Evolutionary conservation across 2,797 vertebrate species (phyloP).

Genomic region (Labroides dimidiatus): DNA sequence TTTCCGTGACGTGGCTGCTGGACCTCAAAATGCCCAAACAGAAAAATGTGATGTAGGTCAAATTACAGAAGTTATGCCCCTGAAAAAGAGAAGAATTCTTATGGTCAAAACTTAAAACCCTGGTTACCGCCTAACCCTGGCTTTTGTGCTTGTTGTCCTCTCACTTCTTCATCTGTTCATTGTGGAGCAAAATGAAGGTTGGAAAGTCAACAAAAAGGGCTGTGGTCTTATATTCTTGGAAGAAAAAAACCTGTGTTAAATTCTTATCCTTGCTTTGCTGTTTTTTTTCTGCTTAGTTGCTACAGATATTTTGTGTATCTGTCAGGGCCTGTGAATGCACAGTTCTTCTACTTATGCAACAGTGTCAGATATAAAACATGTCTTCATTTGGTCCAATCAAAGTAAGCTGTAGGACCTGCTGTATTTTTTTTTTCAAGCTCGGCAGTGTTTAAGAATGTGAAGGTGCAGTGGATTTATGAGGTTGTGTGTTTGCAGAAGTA

Average conservation of each 20-base stretch:
- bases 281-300: slow-evolving; percentile 23
- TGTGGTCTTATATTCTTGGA: slow-evolving; percentile 30
- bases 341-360: slow-evolving; percentile 61
- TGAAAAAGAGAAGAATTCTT: slow-evolving; percentile 89
- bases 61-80: slow-evolving; percentile 88
- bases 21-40: slow-evolving; percentile 95
- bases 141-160: slow-evolving; percentile 60
- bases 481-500: slow-evolving; percentile 79
- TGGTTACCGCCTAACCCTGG: slow-evolving; percentile 84
- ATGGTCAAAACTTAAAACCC: slow-evolving; percentile 84
- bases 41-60: slow-evolving; percentile 97
- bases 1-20: slow-evolving; percentile 91
- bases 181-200: slow-evolving; percentile 46
- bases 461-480: slow-evolving; percentile 75
- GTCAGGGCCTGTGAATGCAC: slow-evolving; percentile 55
- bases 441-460: slow-evolving; percentile 56
- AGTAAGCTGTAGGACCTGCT: slow-evolving; percentile 39
- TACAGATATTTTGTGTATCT: slow-evolving; percentile 47
- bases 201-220: slow-evolving; percentile 43
- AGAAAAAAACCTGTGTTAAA: slow-evolving; percentile 44
- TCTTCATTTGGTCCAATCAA: slow-evolving; percentile 63
- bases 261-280: slow-evolving; percentile 37
- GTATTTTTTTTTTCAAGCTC: slow-evolving; percentile 43
- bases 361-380: slow-evolving; percentile 59
- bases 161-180: slow-evolving; percentile 58